Base-by-base conservation (phyloP, 2,888 invertebrate genomes). In the Biston stratarius region DNA sequence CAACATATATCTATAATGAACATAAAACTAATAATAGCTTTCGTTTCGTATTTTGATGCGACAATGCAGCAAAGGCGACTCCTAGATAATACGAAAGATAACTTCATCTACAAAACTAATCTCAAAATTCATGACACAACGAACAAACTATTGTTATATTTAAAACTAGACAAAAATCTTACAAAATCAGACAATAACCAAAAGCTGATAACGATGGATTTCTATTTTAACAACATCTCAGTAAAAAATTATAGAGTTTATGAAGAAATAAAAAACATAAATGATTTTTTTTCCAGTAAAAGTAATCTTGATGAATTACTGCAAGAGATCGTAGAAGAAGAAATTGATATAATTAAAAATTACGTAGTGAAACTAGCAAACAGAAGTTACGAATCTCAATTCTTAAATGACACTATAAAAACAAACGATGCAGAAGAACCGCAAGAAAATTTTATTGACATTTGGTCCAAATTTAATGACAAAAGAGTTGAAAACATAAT, bases 141-240 rank as follows among this genome's bases (percentile, higher is more conserved):
- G 34, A 83, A 86, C 58, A 77, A 74, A 51, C 33, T 86, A 24
- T 83, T 87, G 24, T 64, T 72, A 0, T 59, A 47, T n/a, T 70
- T 86, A 8, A 77, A 79, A 61, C 62, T 85, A 10, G 40, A 73
- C 11, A 52, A 74, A 14, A 69, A 69, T 9, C 77, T 83, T 60
- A 62, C 63, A 14, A 60, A 67, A 42, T 67, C 67, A 47, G 36
- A 68, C 0, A 77, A 80, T 71, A 67, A 73, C 42, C 71, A 76
- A 60, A 61, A 69, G 5, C 67, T 85, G 15, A 57, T 83, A 42
- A 69, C 66, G 36, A 81, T 84, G 75, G 80, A 83, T 67, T 74
- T 73, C 49, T 73, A 81, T 61, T 74, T 84, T 42, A 77, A 74
- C 34, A 75, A 69, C 15, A 73, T 82, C 49, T 74, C 79, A 0